A percentile compares a stretch with the other conserved stretches of the same genome.
Conservation (phyloP, 2,888 invertebrate species). For the Anarsia innoxiella region DNA sequence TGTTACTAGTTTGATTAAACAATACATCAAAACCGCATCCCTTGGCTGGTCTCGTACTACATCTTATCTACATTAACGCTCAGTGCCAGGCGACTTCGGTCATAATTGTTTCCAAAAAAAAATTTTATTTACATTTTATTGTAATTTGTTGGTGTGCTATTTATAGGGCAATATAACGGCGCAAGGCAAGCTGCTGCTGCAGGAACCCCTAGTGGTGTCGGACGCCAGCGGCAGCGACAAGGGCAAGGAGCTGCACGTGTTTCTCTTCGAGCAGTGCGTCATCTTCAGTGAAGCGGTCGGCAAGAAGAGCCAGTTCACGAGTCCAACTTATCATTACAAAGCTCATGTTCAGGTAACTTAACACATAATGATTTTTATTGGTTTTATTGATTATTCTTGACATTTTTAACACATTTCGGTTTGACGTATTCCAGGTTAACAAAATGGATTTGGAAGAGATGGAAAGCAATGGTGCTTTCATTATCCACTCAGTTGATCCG, state of each 20-base stretch:
- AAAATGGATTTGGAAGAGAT: conserved; percentile 90
- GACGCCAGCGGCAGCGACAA: conserved; percentile 70
- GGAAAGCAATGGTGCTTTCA: conserved; percentile 42
- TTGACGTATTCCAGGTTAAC: conserved; percentile 88
- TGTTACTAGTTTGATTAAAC: too few relatives aligned
- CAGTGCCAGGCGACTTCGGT: too few relatives aligned
- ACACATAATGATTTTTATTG: too few relatives aligned
- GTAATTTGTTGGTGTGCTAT: too few relatives aligned
- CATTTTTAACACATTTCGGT: too few relatives aligned
- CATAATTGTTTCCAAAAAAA: too few relatives aligned
- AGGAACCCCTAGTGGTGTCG: conserved; percentile 84
- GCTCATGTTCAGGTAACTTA: conserved; percentile 96
- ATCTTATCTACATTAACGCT: too few relatives aligned
- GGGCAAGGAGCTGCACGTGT: conserved; percentile 90
- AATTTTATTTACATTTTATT: too few relatives aligned
- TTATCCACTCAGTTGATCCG: conserved; percentile 84
- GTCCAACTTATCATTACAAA: conserved; percentile 96
- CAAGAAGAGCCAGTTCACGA: conserved; percentile 92
- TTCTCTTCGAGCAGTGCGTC: conserved; percentile 98
- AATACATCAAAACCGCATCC: too few relatives aligned
- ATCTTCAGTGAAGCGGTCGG: conserved; percentile 97
- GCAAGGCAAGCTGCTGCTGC: conserved; percentile 94
- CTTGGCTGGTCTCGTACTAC: too few relatives aligned
- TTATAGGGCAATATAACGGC: conserved; percentile 94
- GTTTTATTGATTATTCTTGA: too few relatives aligned